A percentile compares a stretch with the other conserved stretches of the same genome.
Conservation (phyloP, 2,797 vertebrate genomes). For the Danio choprae region DNA sequence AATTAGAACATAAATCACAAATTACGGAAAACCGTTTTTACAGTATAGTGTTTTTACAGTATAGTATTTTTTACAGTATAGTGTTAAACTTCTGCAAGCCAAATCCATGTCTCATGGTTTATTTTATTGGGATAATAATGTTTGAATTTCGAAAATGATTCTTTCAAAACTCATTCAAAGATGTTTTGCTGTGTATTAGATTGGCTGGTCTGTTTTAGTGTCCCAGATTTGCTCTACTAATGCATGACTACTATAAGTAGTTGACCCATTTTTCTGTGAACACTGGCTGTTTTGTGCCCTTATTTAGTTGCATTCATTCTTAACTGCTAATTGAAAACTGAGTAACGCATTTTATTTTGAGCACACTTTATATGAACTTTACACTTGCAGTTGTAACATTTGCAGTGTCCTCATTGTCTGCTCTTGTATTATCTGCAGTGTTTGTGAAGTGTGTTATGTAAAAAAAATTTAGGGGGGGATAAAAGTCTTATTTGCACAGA, state of each 20-base stretch:
- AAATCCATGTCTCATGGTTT: too few relatives aligned
- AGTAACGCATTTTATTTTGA: background rate
- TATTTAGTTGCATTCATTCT: constrained; percentile 1
- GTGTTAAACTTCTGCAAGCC: too few relatives aligned
- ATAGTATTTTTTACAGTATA: too few relatives aligned
- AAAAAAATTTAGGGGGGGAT: background rate
- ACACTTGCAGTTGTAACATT: background rate
- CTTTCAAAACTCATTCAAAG: background rate
- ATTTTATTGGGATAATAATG: too few relatives aligned
- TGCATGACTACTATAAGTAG: constrained; percentile 25
- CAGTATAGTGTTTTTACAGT: too few relatives aligned
- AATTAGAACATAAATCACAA: too few relatives aligned
- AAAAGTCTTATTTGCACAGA: constrained; percentile 8
- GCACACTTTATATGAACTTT: background rate
- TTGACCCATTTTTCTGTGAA: constrained; percentile 49
- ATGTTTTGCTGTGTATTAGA: constrained; percentile 3
- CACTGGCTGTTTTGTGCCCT: constrained; percentile 43
- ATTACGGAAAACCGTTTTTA: too few relatives aligned
- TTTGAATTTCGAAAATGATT: too few relatives aligned
- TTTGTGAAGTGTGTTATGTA: background rate
- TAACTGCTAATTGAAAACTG: background rate
- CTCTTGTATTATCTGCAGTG: background rate
- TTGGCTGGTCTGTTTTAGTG: constrained; percentile 46
- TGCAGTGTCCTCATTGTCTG: background rate
- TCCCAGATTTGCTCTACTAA: constrained; percentile 48